Base-by-base conservation (phyloP, 2,113 vertebrate genomes). In the Chloropsis cyanopogon region DNA sequence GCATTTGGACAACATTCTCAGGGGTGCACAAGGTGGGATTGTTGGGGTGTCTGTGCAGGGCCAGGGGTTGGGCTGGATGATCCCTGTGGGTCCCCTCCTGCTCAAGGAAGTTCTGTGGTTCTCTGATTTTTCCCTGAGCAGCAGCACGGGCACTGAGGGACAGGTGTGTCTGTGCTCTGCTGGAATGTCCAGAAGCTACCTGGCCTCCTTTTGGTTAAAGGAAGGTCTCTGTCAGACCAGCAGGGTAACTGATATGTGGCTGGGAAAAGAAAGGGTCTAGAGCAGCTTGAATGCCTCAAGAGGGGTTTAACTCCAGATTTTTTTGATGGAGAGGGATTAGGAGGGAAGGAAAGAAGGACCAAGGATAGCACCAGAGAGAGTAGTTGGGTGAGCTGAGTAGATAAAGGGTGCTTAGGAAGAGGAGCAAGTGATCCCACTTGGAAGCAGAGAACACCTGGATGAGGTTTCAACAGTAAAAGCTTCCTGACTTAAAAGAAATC, bases 1-100 rank as follows among this genome's bases (percentile, higher is more conserved):
- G 52, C 0, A 3, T 7, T 88, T 52, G 60, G 66, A 4, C 25
- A 50, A 0, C 0, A 0, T 31, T 25, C 0, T 2, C 8, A 50
- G 76, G 56, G 61, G 24, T 65, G 33, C 4, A 0, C 31, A 65
- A 21, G 26, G 12, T 26, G 50, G 14, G 59, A 4, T 44, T 66
- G 23, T 29, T 73, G 77, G 52, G 22, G 10, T 8, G 26, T 50
- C 75, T 88, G 33, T 28, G 44, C 68, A n/a, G 86, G 44, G 14
- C 1, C 25, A 26, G 25, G 42, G 0, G 21, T 1, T 65, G 31
- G 9, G 3, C n/a, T 39, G 9, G 31, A 14, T 28, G 44, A 16
- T 73, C 33, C 39, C 1, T 14, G 10, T n/a, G 52, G 5, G 52
- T 50, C 37, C 19, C 12, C 59, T 44, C 23, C 28, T 0, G 0